Evolutionary conservation across 2,113 vertebrate genomes (phyloP), one percentile per base, ranked within the genome.

Genomic region (Vimba vimba): DNA sequence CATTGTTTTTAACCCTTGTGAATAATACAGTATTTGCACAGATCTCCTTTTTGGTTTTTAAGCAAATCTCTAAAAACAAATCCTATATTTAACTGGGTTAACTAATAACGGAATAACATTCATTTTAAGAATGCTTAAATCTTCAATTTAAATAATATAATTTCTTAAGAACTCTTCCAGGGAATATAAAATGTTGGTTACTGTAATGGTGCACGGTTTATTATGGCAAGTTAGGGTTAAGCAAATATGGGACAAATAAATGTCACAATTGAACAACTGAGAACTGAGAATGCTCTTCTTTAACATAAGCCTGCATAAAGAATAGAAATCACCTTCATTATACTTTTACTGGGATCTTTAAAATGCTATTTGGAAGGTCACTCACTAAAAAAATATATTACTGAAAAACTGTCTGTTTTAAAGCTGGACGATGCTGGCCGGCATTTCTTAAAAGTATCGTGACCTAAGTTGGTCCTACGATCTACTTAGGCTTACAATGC

Each of bases 1-100:
- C 52, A 55, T 17, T 0, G 4, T n/a, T 69, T 77, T 39, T 23
- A 77, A 33, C 23, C 2, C 52, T 6, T 55, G 17, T 30, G 13
- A 43, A 55, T 52, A 69, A 75, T n/a, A 87, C 71, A 33, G 55
- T 23, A 59, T 36, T 73, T 52, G 62, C 6, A 74, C 6, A 17
- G 15, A 25, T 4, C 17, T 64, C 10, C 45, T 62, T n/a, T 43
- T 43, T 43, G 13, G 7, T 52, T 84, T 81, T 45, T 39, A 27
- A 64, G n/a, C 78, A 75, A 80, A 79, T 74, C 50, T 73, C 27
- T 69, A 39, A 68, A 68, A 52, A 73, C n/a, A 82, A 68, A 78
- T 62, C 27, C 59, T 83, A 64, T 55, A 59, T 60, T 75, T 50
- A 79, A 27, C 50, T 23, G 47, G 57, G 60, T 55, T 71, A 52